Conservation (phyloP, 1,140 invertebrate species). For the Pachypeltis micranthus region DNA sequence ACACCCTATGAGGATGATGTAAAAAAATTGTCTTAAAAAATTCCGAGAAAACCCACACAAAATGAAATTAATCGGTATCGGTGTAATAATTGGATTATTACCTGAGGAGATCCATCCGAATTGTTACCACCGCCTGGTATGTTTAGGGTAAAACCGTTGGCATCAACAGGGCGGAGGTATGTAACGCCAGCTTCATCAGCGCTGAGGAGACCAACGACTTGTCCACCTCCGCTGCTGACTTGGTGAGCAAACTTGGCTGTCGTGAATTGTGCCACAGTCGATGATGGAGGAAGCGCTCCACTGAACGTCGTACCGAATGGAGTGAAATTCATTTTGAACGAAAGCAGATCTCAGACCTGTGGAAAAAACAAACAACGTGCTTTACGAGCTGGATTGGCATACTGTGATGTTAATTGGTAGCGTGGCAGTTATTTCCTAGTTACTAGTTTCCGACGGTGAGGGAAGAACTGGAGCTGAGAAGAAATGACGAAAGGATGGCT, state of each 20-base stretch:
- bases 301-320: constrained; percentile 51
- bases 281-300: constrained; percentile 44
- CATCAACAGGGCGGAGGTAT: constrained; percentile 55
- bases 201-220: constrained; percentile 44
- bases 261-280: constrained; percentile 23
- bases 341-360: neutral
- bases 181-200: constrained; percentile 59
- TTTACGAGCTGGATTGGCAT: neutral
- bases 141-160: constrained; percentile 35
- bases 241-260: constrained; percentile 42
- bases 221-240: constrained; percentile 38
- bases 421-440: neutral
- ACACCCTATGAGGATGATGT: too few species aligned
- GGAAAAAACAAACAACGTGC: neutral
- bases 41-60: too few species aligned
- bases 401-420: neutral
- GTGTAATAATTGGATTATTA: constrained; percentile 13
- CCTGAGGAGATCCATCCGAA: constrained; percentile 25
- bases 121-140: constrained; percentile 23
- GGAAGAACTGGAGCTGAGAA: too few species aligned
- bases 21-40: too few species aligned
- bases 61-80: neutral
- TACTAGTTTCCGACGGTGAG: neutral
- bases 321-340: constrained; percentile 51
- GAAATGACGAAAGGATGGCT: too few species aligned